Evolutionary conservation across 2,113 vertebrate genomes (phyloP).

Genomic region (Melanostigma gelatinosum): DNA sequence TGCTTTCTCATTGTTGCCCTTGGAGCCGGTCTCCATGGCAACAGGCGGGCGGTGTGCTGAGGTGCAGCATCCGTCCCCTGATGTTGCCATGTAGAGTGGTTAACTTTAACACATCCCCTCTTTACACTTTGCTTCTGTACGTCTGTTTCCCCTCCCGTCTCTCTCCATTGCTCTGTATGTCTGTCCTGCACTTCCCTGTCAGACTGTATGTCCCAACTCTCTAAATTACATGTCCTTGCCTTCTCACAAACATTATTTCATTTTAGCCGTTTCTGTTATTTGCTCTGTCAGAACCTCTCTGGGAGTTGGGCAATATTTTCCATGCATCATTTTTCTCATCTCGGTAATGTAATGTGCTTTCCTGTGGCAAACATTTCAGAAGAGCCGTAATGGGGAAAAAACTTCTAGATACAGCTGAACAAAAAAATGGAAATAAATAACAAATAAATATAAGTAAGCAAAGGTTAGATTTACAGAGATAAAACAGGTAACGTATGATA

Average conservation of each 20-base stretch:
- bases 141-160: constrained; percentile 14
- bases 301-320: constrained; percentile 19
- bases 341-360: neutral
- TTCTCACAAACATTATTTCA: constrained; percentile 13
- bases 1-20: constrained; percentile 69
- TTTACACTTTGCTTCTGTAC: constrained; percentile 11
- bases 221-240: constrained; percentile 22
- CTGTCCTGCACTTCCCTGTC: constrained; percentile 6
- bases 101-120: constrained; percentile 71
- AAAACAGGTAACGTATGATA: neutral
- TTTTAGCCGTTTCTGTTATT: constrained; percentile 32
- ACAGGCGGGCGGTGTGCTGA: constrained; percentile 72
- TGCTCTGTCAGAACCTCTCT: constrained; percentile 21
- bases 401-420: neutral
- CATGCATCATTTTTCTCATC: neutral
- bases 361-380: constrained; percentile 3
- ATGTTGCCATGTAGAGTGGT: constrained; percentile 64
- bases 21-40: constrained; percentile 80
- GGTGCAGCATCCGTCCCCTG: constrained; percentile 69
- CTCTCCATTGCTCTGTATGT: neutral
- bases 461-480: neutral
- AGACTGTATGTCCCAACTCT: constrained; percentile 15
- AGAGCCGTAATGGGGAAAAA: neutral
- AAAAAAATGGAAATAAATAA: neutral
- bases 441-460: neutral